A percentile compares a stretch with the other conserved stretches of the same genome.
Conservation (phyloP, 2,113 vertebrate species). For the Rhea americana region DNA sequence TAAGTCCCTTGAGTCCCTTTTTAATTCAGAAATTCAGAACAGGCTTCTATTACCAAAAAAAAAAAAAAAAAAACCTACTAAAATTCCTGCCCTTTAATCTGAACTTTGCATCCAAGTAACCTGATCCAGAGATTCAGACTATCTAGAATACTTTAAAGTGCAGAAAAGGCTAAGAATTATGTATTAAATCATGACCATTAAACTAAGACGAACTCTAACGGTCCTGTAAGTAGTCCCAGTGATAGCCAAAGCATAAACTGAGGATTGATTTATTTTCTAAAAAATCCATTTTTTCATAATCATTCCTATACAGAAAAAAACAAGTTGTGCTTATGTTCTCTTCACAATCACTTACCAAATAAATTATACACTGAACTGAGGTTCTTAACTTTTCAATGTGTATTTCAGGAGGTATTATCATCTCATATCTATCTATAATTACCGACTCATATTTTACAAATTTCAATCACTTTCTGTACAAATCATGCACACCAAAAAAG, state of each 20-base stretch:
- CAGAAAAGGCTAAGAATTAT: not conserved
- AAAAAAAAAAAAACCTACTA: not conserved
- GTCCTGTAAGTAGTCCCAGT: not conserved
- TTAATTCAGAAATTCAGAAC: not conserved
- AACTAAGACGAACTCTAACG: not conserved
- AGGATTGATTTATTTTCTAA: not conserved
- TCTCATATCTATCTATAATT: not conserved
- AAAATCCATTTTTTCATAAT: not conserved
- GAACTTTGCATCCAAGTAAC: not conserved
- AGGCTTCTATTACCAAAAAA: not conserved
- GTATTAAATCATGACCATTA: not conserved
- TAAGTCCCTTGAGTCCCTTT: not conserved
- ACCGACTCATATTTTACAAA: not conserved
- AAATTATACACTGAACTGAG: not conserved
- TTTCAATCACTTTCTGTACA: not conserved
- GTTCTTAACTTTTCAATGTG: not conserved
- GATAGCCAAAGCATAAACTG: not conserved
- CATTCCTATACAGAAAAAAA: not conserved
- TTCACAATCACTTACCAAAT: not conserved
- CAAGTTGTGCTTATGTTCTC: not conserved
- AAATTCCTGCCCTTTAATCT: not conserved
- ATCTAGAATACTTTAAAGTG: not conserved
- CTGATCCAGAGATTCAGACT: not conserved
- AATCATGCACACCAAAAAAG: not conserved
- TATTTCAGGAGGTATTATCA: not conserved